Evolutionary conservation across 2,888 invertebrate genomes (phyloP).

Genomic region (Sesamia inferens): DNA sequence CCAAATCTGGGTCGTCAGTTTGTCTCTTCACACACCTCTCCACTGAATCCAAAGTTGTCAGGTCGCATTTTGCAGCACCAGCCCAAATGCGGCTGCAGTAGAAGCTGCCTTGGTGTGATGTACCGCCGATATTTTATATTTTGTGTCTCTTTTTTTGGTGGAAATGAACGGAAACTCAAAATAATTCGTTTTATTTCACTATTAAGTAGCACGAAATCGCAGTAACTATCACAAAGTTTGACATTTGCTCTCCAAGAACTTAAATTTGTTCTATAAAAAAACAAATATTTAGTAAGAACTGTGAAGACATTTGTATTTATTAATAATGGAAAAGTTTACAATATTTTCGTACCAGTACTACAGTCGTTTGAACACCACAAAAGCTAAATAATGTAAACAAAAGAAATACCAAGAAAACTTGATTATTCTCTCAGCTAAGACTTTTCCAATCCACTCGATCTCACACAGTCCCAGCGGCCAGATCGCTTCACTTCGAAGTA

Average conservation of each 20-base stretch:
- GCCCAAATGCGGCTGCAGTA: no score
- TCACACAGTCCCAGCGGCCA: constrained; percentile 38
- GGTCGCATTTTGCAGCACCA: no score
- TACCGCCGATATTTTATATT: no score
- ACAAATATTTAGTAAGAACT: background rate
- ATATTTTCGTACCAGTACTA: background rate
- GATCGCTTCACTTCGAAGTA: constrained; percentile 34
- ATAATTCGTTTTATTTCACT: background rate
- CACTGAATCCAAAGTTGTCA: no score
- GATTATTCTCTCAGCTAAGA: constrained; percentile 15
- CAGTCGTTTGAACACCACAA: background rate
- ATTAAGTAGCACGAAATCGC: background rate
- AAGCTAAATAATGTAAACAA: constrained; percentile 8
- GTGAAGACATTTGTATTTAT: background rate
- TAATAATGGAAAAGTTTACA: background rate
- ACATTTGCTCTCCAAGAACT: background rate
- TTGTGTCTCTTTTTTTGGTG: background rate
- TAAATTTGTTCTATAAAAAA: no score
- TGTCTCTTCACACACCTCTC: no score
- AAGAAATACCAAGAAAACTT: constrained; percentile 1
- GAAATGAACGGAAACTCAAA: background rate
- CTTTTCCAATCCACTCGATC: constrained; percentile 40
- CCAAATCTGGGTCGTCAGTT: no score
- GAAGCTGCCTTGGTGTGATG: no score
- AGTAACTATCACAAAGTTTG: background rate